A percentile compares a stretch with the other conserved stretches of the same genome.
Evolutionary conservation across 2,113 vertebrate species (phyloP).

Genomic region (Ornithorhynchus anatinus): DNA sequence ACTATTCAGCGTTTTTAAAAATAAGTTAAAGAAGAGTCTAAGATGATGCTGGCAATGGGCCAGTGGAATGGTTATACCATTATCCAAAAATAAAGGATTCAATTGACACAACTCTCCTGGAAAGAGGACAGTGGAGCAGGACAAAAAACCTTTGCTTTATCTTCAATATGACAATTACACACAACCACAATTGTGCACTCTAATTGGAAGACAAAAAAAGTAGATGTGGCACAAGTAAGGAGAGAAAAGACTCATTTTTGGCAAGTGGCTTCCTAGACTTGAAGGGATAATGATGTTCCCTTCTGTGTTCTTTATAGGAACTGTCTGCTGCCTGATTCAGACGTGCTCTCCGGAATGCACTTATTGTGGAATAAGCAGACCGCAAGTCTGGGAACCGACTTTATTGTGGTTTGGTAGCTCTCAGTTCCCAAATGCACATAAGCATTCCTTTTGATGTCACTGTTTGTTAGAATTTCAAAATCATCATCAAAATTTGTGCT

Average conservation of each 20-base stretch:
- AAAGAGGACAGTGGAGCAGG: neutral
- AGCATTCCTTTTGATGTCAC: conserved; percentile 51
- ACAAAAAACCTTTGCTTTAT: neutral
- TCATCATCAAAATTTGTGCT: neutral
- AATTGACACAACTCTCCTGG: neutral
- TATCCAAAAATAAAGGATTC: neutral
- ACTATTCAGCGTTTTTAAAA: neutral
- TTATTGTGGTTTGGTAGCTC: conserved; percentile 69
- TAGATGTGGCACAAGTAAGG: neutral
- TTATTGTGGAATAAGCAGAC: conserved; percentile 46
- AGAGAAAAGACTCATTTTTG: conserved; percentile 27
- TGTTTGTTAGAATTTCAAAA: conserved; percentile 54
- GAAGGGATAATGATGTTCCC: conserved; percentile 1
- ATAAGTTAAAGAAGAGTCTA: conserved; percentile 42
- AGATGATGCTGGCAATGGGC: conserved; percentile 13
- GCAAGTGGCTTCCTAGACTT: conserved; percentile 38
- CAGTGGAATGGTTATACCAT: conserved; percentile 7
- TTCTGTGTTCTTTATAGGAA: conserved; percentile 35
- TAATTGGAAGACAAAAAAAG: conserved; percentile 11
- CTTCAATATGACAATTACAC: neutral
- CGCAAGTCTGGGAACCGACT: conserved; percentile 59
- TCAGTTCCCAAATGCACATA: conserved; percentile 58
- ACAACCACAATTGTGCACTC: neutral
- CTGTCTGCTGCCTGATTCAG: conserved; percentile 56
- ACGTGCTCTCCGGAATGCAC: conserved; percentile 55